These are phyloP conservation scores for Crioceris asparagi DNA, from an alignment of 2,888 invertebrate species.

Conservation along the genomic window DNA sequence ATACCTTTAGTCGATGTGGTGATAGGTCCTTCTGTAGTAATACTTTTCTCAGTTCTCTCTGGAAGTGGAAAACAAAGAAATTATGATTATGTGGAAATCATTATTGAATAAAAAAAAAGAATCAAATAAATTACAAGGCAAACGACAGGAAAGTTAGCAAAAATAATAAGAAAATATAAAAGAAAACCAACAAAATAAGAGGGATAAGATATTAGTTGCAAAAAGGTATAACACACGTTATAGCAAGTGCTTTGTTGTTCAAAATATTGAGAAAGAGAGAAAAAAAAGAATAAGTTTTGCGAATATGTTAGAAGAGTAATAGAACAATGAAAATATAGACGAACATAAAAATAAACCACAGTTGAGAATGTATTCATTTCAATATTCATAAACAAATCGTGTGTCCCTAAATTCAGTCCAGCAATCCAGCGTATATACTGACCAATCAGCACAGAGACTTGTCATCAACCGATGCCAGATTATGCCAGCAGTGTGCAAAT, in stretches of 20 bases:
- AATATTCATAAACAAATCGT: no score
- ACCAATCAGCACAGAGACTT: no score
- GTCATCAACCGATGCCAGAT: no score
- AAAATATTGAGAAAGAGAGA: not conserved
- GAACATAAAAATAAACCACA: no score
- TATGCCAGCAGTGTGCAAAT: no score
- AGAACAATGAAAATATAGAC: no score
- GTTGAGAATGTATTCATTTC: no score
- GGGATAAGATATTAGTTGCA: conserved; percentile 13
- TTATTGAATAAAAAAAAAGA: not conserved
- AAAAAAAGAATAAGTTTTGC: no score
- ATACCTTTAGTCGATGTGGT: conserved; percentile 30
- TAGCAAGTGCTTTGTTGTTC: conserved; percentile 19
- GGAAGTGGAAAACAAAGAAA: conserved; percentile 27
- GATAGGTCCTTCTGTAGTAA: conserved; percentile 28
- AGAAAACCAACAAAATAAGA: conserved; percentile 10
- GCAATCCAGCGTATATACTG: no score
- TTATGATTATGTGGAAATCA: no score
- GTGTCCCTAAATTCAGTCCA: no score
- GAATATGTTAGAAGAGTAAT: no score
- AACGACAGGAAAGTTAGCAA: conserved; percentile 11
- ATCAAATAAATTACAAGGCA: not conserved
- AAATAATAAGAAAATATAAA: conserved; percentile 15
- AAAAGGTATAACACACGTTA: conserved; percentile 15
- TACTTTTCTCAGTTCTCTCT: conserved; percentile 29